A percentile compares a stretch with the other conserved stretches of the same genome.
Conservation (phyloP, 2,113 vertebrate genomes). For the Girardinichthys multiradiatus region DNA sequence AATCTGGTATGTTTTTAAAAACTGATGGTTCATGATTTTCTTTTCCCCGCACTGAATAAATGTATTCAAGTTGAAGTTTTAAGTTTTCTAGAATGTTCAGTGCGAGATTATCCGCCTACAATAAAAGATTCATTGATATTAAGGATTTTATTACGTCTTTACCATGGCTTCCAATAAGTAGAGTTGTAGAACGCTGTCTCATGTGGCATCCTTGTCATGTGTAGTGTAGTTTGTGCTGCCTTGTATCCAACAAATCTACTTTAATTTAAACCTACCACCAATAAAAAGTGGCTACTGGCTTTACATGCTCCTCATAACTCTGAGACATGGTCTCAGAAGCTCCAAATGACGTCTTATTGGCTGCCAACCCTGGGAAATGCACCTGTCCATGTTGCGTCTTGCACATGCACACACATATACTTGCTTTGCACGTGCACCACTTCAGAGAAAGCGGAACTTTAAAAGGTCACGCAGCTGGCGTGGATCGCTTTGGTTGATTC, state of each 20-base stretch:
- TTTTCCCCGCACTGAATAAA: no score
- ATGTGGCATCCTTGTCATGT: slow-evolving; percentile 26
- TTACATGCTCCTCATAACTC: slow-evolving; percentile 67
- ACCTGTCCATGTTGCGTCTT: slow-evolving; percentile 57
- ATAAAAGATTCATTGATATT: background rate
- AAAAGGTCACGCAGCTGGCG: slow-evolving; percentile 52
- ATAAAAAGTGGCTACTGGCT: slow-evolving; percentile 72
- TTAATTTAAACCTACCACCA: slow-evolving; percentile 72
- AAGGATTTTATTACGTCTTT: background rate
- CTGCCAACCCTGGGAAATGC: slow-evolving; percentile 49
- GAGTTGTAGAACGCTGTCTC: background rate
- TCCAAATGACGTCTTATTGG: slow-evolving; percentile 58
- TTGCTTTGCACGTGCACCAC: slow-evolving; percentile 52
- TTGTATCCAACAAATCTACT: slow-evolving; percentile 74
- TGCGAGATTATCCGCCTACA: background rate
- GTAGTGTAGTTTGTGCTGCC: slow-evolving; percentile 60
- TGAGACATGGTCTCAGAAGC: slow-evolving; percentile 60
- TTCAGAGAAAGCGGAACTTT: slow-evolving; percentile 60
- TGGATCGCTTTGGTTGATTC: slow-evolving; percentile 63
- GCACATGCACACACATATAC: slow-evolving; percentile 33
- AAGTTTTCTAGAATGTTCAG: background rate
- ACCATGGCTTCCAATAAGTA: background rate
- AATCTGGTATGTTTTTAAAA: no score
- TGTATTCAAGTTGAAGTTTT: no score
- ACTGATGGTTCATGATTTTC: no score